A percentile compares a stretch with the other conserved stretches of the same genome.
Conservation (phyloP, 2,113 vertebrate genomes). For the Actenoides hombroni region DNA sequence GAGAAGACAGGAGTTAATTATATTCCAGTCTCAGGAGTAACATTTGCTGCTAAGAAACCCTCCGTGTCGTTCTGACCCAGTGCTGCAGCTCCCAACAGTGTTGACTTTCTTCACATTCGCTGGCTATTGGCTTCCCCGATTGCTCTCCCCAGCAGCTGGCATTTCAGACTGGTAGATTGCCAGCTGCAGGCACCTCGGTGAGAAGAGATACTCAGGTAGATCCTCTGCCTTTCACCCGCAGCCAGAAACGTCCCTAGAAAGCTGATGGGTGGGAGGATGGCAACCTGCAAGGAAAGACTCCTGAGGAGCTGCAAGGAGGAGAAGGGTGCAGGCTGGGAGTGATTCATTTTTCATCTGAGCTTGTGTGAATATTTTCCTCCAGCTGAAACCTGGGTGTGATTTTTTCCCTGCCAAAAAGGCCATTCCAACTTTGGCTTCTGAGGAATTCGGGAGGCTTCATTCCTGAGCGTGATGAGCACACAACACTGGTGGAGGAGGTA, state of each 20-base stretch:
- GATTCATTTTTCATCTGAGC: neutral
- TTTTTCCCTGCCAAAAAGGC: neutral
- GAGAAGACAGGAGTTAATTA: constrained; percentile 20
- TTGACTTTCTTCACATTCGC: neutral
- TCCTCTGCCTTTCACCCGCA: neutral
- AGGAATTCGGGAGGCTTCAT: constrained; percentile 33
- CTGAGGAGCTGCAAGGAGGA: neutral
- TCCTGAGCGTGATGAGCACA: neutral
- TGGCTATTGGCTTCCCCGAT: neutral
- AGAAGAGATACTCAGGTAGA: neutral
- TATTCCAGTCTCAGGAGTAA: neutral
- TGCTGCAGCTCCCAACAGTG: neutral
- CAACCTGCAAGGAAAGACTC: neutral
- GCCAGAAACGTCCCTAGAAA: neutral
- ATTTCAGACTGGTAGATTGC: neutral
- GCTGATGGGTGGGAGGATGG: neutral
- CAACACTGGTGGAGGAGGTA: neutral
- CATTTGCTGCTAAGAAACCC: neutral
- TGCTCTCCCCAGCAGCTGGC: neutral
- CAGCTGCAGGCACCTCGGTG: neutral
- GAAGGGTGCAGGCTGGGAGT: neutral
- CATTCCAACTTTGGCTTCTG: neutral
- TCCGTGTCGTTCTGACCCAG: constrained; percentile 15
- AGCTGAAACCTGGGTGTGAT: neutral
- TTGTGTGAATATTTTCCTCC: neutral